Percentiles rank a stretch among this genome's conserved stretches.
phyloP scores from a whole-genome alignment of 2,797 vertebrate genomes.

The Sebastes matsubarae region DNA sequence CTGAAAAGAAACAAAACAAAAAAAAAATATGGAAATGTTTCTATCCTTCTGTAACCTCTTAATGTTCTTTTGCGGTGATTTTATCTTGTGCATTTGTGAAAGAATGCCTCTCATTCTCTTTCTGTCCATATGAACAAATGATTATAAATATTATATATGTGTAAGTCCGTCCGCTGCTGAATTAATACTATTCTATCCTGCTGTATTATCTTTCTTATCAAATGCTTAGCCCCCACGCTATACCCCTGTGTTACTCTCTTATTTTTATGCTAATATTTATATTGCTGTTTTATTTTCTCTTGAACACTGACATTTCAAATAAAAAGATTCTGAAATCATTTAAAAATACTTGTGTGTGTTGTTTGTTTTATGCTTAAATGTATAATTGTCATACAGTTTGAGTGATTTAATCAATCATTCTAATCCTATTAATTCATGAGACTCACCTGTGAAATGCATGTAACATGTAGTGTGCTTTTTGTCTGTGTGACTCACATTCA shows the following conservation, averaged over 20 bases:
- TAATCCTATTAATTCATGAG: not conserved
- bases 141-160: conserved; percentile 87
- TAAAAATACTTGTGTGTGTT: conserved; percentile 30
- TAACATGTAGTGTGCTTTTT: not conserved
- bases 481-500: conserved; percentile 26
- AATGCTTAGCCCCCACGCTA: conserved; percentile 84
- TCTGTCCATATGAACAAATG: conserved; percentile 87
- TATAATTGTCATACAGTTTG: not conserved
- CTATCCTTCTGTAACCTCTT: conserved; percentile 82
- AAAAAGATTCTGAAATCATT: conserved; percentile 92
- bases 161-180: conserved; percentile 84
- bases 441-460: not conserved
- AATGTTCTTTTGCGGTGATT: conserved; percentile 85
- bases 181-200: conserved; percentile 84
- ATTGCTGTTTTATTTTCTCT: conserved; percentile 96
- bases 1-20: conserved; percentile 74
- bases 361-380: conserved; percentile 23
- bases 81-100: conserved; percentile 86
- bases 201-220: conserved; percentile 90
- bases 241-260: conserved; percentile 91
- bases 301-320: conserved; percentile 94
- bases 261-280: conserved; percentile 99
- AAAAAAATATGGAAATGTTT: conserved; percentile 75
- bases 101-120: conserved; percentile 84
- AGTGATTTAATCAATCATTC: not conserved